Percentiles rank a stretch among this genome's conserved stretches.
Evolutionary conservation across 1,140 invertebrate species (phyloP).

Genomic region (Rhizoglyphus robini): DNA sequence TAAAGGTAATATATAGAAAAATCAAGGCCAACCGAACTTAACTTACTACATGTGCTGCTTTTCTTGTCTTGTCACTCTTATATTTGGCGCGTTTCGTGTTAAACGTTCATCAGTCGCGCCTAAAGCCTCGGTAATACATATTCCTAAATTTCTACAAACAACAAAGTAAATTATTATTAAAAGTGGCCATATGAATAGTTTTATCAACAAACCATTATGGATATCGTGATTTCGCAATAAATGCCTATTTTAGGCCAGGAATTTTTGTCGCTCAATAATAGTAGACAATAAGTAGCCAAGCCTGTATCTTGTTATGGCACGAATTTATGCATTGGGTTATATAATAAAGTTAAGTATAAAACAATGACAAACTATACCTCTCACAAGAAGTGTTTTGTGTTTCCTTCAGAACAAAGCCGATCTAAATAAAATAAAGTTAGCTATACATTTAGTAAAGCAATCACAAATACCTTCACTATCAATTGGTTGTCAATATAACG

Average conservation of each 20-base stretch:
- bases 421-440: not conserved
- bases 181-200: not conserved
- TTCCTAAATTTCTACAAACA: conserved; percentile 34
- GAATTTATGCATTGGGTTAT: not conserved
- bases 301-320: conserved; percentile 37
- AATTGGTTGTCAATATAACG: conserved; percentile 17
- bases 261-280: conserved; percentile 35
- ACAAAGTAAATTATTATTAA: conserved; percentile 15
- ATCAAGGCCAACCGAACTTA: conserved; percentile 1
- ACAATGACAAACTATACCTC: not conserved
- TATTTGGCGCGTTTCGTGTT: conserved; percentile 34
- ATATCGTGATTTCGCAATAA: conserved; percentile 35
- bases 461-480: conserved; percentile 28
- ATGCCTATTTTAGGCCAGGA: conserved; percentile 38
- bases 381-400: not conserved
- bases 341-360: too few relatives aligned
- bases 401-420: not conserved
- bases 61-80: conserved; percentile 34
- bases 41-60: conserved; percentile 35
- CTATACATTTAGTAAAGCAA: conserved; percentile 10
- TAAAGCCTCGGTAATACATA: conserved; percentile 34
- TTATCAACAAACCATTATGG: conserved; percentile 35
- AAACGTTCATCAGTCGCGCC: conserved; percentile 32
- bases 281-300: conserved; percentile 33
- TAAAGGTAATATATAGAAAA: conserved; percentile 17